Base-by-base conservation (phyloP, 2,113 vertebrate species). In the Felis chaus region DNA sequence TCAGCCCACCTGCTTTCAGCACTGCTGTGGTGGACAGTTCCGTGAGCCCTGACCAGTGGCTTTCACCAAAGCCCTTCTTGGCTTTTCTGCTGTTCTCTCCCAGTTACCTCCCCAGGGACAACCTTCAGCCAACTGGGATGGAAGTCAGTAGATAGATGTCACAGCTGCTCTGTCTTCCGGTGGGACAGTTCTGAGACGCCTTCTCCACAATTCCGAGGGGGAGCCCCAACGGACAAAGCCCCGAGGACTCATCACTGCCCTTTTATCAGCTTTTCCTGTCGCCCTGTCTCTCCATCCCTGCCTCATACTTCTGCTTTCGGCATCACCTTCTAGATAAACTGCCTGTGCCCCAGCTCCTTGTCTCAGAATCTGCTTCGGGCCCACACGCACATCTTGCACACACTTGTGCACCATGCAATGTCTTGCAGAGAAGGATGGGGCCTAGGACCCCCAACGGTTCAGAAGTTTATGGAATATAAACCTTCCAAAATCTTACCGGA, bases 41-140 rank as follows among this genome's bases (percentile, higher is more conserved):
- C 91, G 1, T 0, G 10, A 0, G 14, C 66, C 29, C 0, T 1
- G 1, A 1, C 16, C 29, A 2, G 1, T 5, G 21, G 11, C 41
- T 6, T 25, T 36, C n/a, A 9, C 45, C 66, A 82, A 29, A 13
- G 23, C 7, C 5, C 0, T 9, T 55, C 48, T 12, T 69, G 78
- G 13, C 31, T 27, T 39, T 48, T 39, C 36, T 27, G 18, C 53
- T 36, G 23, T 74, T 27, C 50, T 29, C 68, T 61, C 79, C 61
- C 33, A 18, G 25, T 27, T 13, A 63, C 19, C 16, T 18, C 23
- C 45, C 81, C 55, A 3, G 4, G 53, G 14, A 45, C 21, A 53
- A 27, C 57, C 18, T 41, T 57, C 23, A 55, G 18, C 31, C 36
- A 82, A 15, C 0, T 18, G 41, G 6, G 78, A 25, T 14, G 39